phyloP scores from a whole-genome alignment of 2,797 vertebrate genomes.

The Neopelma chrysocephalum region DNA sequence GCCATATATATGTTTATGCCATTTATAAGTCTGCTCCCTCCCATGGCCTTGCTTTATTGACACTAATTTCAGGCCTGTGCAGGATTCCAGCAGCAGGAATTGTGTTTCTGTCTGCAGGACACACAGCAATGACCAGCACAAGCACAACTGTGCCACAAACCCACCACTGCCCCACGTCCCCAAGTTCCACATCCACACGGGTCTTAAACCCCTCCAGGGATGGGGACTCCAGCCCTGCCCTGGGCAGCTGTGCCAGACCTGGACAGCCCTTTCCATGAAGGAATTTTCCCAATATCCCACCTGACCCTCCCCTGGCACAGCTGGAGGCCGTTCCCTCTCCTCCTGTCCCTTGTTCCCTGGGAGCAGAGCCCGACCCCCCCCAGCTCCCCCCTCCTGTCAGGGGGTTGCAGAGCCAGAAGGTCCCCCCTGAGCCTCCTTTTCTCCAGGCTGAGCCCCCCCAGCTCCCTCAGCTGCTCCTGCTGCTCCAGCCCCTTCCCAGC shows the following conservation, averaged over 20 bases:
- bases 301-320: neutral
- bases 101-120: neutral
- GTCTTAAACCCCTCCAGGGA: neutral
- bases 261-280: neutral
- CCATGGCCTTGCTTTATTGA: neutral
- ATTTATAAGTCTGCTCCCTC: neutral
- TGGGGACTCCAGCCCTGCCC: neutral
- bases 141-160: fast-evolving
- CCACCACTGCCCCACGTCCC: neutral
- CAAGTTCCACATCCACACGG: neutral
- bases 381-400: fast-evolving
- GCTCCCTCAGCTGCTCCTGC: neutral
- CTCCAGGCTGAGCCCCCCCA: neutral
- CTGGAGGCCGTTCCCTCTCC: neutral
- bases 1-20: neutral
- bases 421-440: neutral
- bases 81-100: neutral
- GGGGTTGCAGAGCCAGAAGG: neutral
- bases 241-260: neutral
- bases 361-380: neutral
- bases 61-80: fast-evolving
- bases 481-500: too few species aligned
- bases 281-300: fast-evolving
- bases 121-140: fast-evolving
- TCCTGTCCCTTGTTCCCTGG: neutral